Percentiles rank a stretch among this genome's conserved stretches.
Evolutionary conservation across 1,140 invertebrate species (phyloP).

Genomic region (Diachasmimorpha longicaudata): DNA sequence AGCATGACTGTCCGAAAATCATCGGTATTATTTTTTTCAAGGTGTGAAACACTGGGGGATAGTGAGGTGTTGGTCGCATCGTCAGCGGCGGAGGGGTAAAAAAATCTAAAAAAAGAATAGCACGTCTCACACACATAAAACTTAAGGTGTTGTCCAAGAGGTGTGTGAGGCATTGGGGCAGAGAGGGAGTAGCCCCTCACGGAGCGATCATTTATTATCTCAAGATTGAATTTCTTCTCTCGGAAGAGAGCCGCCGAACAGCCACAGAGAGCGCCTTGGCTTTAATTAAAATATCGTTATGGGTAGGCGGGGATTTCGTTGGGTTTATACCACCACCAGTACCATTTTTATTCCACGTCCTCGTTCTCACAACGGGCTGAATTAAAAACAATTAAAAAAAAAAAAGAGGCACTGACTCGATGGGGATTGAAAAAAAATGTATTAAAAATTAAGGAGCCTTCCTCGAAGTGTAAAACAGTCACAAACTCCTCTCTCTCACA

Average conservation of each 20-base stretch:
- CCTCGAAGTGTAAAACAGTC: conserved; percentile 1
- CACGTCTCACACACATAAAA: conserved; percentile 12
- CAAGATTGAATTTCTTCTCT: conserved; percentile 63
- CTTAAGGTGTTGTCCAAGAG: conserved; percentile 17
- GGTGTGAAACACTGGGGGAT: not conserved
- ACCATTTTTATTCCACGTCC: conserved; percentile 32
- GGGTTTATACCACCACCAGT: conserved; percentile 37
- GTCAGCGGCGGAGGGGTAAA: not conserved
- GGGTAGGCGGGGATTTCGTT: conserved; percentile 61
- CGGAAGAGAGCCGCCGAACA: conserved; percentile 25
- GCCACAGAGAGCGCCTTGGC: conserved; percentile 45
- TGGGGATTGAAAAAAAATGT: not conserved
- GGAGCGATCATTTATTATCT: conserved; percentile 63
- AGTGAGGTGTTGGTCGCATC: not conserved
- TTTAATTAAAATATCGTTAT: conserved; percentile 66
- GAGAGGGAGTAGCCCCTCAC: conserved; percentile 56
- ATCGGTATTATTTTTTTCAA: not conserved
- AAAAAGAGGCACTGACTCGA: not conserved
- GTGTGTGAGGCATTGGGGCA: conserved; percentile 5
- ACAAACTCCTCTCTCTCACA: conserved; percentile 2
- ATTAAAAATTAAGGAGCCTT: conserved; percentile 18
- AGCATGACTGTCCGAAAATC: not conserved
- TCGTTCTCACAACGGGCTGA: conserved; percentile 14
- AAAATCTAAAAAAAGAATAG: not conserved
- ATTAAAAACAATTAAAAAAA: conserved; percentile 4